phyloP scores from a whole-genome alignment of 2,113 vertebrate genomes.

The Anser cygnoides region DNA sequence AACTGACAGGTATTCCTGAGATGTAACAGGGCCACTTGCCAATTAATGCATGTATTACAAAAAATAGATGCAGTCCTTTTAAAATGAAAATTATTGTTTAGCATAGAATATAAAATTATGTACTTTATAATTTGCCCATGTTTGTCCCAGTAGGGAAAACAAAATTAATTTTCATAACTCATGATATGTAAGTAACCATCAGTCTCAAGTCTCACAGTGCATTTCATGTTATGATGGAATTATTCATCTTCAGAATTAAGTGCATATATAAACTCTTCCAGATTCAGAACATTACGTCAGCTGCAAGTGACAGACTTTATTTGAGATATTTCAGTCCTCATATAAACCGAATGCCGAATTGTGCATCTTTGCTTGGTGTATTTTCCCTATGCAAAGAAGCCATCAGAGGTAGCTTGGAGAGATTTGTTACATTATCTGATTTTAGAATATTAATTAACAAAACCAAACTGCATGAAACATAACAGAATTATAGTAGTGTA shows the following conservation, averaged over 20 bases:
- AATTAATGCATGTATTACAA: background rate
- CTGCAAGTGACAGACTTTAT: background rate
- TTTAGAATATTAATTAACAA: conserved; percentile 18
- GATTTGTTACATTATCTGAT: background rate
- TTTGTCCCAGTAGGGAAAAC: background rate
- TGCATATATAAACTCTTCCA: background rate
- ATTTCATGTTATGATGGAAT: background rate
- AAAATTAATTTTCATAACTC: background rate
- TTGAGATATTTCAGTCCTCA: background rate
- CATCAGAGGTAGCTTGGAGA: background rate
- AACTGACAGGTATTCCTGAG: background rate
- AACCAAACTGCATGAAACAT: background rate
- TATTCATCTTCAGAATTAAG: background rate
- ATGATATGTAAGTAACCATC: background rate
- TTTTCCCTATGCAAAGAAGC: background rate
- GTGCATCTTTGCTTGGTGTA: background rate
- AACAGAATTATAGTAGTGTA: background rate
- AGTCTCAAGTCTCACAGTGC: background rate
- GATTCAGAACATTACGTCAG: background rate
- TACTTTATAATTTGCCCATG: background rate
- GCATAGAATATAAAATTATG: background rate
- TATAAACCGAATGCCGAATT: background rate
- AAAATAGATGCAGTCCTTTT: background rate
- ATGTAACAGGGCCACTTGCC: background rate
- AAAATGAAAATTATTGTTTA: background rate